These are phyloP conservation scores for Holothuria scabra DNA, from an alignment of 53 echinoderm and acorn worm genomes.

Conservation along the genomic window DNA sequence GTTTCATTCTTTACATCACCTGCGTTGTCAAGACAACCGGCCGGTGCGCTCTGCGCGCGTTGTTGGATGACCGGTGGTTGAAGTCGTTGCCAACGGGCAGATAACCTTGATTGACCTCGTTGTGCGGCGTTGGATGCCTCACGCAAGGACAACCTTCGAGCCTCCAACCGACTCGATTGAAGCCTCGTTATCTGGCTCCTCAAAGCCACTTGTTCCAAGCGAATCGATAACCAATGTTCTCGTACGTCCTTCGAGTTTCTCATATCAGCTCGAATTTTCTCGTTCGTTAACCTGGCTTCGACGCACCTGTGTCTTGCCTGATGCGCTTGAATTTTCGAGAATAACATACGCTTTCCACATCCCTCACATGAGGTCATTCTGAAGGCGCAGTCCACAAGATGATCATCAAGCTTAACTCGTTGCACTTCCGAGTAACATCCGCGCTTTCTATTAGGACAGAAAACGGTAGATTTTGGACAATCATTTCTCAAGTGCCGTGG, in stretches of 20 bases:
- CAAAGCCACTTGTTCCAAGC: constrained; percentile 46
- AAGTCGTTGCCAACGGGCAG: neutral
- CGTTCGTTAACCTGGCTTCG: constrained; percentile 45
- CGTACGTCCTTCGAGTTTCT: constrained; percentile 47
- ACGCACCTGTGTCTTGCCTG: constrained; percentile 61
- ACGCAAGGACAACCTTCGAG: constrained; percentile 15
- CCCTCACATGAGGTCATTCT: constrained; percentile 58
- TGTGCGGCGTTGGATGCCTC: neutral
- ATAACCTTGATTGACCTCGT: neutral
- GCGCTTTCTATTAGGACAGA: constrained; percentile 48
- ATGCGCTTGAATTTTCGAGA: constrained; percentile 44
- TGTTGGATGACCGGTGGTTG: neutral
- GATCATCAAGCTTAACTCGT: constrained; percentile 41
- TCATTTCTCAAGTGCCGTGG: constrained; percentile 47
- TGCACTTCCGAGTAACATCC: constrained; percentile 47
- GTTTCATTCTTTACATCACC: neutral
- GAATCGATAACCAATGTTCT: constrained; percentile 48
- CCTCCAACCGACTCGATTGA: constrained; percentile 58
- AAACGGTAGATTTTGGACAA: constrained; percentile 42
- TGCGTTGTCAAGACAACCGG: neutral
- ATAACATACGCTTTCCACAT: constrained; percentile 51
- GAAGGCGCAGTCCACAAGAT: constrained; percentile 39
- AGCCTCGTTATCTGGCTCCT: constrained; percentile 58
- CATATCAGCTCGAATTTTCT: constrained; percentile 50
- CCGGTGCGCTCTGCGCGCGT: constrained; percentile 11